These are phyloP conservation scores for Bucorvus abyssinicus DNA, from an alignment of 2,797 vertebrate species.

Conservation along the genomic window DNA sequence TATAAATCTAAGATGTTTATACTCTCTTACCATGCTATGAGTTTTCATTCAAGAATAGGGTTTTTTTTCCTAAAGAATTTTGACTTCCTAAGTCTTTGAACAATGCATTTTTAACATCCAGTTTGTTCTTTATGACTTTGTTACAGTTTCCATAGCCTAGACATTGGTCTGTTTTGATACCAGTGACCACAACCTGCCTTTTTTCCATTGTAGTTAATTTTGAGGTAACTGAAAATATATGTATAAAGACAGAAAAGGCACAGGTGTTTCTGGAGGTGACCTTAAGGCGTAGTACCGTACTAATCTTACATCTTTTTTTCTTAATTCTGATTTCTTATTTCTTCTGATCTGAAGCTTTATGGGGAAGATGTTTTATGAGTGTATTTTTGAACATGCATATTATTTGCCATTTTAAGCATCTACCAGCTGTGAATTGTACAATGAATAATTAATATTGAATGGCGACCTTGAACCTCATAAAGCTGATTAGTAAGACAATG, in stretches of 20 bases:
- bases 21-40: not conserved
- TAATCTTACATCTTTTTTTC: not conserved
- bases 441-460: conserved; percentile 64
- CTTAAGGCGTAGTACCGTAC: not conserved
- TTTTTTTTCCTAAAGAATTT: not conserved
- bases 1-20: not conserved
- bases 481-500: conserved; percentile 69
- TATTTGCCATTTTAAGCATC: conserved; percentile 21
- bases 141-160: not conserved
- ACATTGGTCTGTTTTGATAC: not conserved
- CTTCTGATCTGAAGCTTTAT: not conserved
- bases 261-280: not conserved
- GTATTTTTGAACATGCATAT: not conserved
- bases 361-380: not conserved
- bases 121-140: not conserved
- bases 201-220: not conserved
- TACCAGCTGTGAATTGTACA: conserved; percentile 54
- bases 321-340: not conserved
- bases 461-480: conserved; percentile 53
- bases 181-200: not conserved
- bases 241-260: not conserved
- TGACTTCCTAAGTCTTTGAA: not conserved
- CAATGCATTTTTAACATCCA: not conserved
- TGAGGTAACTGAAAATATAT: not conserved
- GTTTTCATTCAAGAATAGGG: not conserved